Percentiles rank a stretch among this genome's conserved stretches.
Evolutionary conservation across 2,888 invertebrate species (phyloP).

Genomic region (Keiferia lycopersicella): DNA sequence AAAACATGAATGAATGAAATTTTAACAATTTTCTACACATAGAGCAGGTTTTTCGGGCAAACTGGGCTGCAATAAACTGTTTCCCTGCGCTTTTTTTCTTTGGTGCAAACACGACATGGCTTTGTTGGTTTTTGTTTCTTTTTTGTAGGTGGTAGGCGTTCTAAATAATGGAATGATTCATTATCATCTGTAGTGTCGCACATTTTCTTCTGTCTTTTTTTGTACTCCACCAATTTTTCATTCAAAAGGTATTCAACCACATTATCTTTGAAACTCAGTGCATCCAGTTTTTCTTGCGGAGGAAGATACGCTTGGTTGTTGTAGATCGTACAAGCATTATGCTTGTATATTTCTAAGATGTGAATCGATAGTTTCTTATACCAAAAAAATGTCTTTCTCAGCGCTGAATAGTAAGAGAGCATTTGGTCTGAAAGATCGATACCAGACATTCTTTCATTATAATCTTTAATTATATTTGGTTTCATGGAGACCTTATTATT

Average conservation of each 20-base stretch:
- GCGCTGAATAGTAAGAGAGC: background rate
- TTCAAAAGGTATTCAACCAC: background rate
- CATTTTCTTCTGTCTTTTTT: background rate
- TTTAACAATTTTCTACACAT: slow-evolving; percentile 40
- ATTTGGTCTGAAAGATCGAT: slow-evolving; percentile 18
- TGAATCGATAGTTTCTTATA: background rate
- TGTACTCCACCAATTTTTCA: background rate
- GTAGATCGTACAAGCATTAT: slow-evolving; percentile 10
- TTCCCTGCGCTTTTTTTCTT: slow-evolving; percentile 27
- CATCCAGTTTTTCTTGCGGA: background rate
- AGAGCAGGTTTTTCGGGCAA: slow-evolving; percentile 38
- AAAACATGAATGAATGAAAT: slow-evolving; percentile 1
- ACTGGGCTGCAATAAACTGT: slow-evolving; percentile 32
- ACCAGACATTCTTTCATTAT: slow-evolving; percentile 14
- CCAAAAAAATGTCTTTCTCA: slow-evolving; percentile 2
- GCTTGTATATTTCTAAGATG: slow-evolving; percentile 3
- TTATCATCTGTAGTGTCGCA: background rate
- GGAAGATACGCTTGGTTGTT: background rate
- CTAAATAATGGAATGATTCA: slow-evolving; percentile 1
- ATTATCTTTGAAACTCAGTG: background rate
- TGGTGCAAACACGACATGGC: background rate
- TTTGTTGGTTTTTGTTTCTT: slow-evolving; percentile 8
- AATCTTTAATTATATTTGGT: slow-evolving; percentile 3
- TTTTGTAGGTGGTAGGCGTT: slow-evolving; percentile 11
- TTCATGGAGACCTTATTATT: background rate